Evolutionary conservation across 2,888 invertebrate species (phyloP).

Genomic region (Chalcis sispes): DNA sequence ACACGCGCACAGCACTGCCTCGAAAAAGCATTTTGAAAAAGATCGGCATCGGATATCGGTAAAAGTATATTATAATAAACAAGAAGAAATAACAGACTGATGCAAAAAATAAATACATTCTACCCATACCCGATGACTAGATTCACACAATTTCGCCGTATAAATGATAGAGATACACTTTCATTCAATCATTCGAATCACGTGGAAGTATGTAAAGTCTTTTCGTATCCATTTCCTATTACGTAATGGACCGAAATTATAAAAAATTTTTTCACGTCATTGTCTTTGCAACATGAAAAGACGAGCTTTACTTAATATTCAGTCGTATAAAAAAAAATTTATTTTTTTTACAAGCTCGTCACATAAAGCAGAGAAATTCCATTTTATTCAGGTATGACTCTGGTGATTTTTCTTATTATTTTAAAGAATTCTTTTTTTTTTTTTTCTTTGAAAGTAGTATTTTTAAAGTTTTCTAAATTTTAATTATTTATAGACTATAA

Average conservation of each 20-base stretch:
- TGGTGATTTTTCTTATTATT: slow-evolving; percentile 29
- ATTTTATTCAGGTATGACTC: slow-evolving; percentile 15
- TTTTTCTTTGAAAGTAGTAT: neutral
- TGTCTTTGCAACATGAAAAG: slow-evolving; percentile 51
- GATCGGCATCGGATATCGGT: slow-evolving; percentile 48
- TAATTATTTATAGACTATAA: neutral
- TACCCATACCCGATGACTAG: slow-evolving; percentile 49
- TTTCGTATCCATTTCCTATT: slow-evolving; percentile 13
- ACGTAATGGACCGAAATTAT: slow-evolving; percentile 32
- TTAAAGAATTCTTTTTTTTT: neutral
- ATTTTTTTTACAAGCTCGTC: slow-evolving; percentile 32
- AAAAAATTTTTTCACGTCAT: slow-evolving; percentile 35
- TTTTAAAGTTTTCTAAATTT: neutral
- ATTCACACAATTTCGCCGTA: slow-evolving; percentile 45
- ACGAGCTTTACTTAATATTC: slow-evolving; percentile 25
- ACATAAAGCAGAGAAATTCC: slow-evolving; percentile 15
- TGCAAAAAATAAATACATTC: slow-evolving; percentile 23
- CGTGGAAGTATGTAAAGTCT: slow-evolving; percentile 52
- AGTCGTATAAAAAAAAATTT: slow-evolving; percentile 41
- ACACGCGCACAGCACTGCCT: slow-evolving; percentile 52
- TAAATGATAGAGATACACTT: slow-evolving; percentile 35
- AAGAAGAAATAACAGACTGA: slow-evolving; percentile 20
- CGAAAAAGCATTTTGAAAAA: slow-evolving; percentile 51
- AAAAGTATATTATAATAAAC: slow-evolving; percentile 5
- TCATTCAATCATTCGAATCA: slow-evolving; percentile 46